These are phyloP conservation scores for Agriopis marginaria DNA, from an alignment of 2,888 invertebrate genomes.

Conservation along the genomic window DNA sequence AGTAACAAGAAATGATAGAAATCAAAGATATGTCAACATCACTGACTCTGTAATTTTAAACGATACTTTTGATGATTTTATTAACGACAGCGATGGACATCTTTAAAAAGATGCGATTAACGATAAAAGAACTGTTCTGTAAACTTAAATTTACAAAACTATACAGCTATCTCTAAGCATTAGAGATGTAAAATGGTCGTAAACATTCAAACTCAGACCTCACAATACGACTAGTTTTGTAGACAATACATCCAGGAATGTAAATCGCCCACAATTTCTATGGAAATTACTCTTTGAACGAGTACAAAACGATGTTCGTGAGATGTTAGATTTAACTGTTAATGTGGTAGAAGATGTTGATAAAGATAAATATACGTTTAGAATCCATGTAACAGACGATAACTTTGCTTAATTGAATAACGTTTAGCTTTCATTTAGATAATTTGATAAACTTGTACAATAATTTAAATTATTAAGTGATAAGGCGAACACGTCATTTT, in stretches of 20 bases:
- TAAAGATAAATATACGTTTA: slow-evolving; percentile 8
- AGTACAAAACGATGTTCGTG: slow-evolving; percentile 22
- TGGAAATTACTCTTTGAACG: slow-evolving; percentile 26
- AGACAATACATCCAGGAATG: slow-evolving; percentile 46
- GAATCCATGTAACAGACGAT: slow-evolving; percentile 9
- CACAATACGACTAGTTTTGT: slow-evolving; percentile 35
- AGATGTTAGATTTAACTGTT: slow-evolving; percentile 21
- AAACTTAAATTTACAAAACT: slow-evolving; percentile 12
- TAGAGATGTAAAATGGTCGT: slow-evolving; percentile 42
- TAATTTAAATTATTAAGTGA: slow-evolving; percentile 2
- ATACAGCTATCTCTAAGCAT: slow-evolving; percentile 16
- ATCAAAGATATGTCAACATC: slow-evolving; percentile 12
- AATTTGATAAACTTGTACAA: background rate
- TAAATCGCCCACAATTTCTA: slow-evolving; percentile 44
- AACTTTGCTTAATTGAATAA: slow-evolving; percentile 6
- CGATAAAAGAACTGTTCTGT: slow-evolving; percentile 21
- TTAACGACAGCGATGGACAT: slow-evolving; percentile 3
- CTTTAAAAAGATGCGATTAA: slow-evolving; percentile 9
- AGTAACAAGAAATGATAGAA: slow-evolving; percentile 21
- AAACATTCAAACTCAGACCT: slow-evolving; percentile 40
- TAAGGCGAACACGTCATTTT: background rate
- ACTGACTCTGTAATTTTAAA: slow-evolving; percentile 7
- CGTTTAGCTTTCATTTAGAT: background rate
- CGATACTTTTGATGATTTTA: slow-evolving; percentile 6
- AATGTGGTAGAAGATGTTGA: slow-evolving; percentile 13